Base-by-base conservation (phyloP, 2,797 vertebrate species). In the Notamacropus eugenii region DNA sequence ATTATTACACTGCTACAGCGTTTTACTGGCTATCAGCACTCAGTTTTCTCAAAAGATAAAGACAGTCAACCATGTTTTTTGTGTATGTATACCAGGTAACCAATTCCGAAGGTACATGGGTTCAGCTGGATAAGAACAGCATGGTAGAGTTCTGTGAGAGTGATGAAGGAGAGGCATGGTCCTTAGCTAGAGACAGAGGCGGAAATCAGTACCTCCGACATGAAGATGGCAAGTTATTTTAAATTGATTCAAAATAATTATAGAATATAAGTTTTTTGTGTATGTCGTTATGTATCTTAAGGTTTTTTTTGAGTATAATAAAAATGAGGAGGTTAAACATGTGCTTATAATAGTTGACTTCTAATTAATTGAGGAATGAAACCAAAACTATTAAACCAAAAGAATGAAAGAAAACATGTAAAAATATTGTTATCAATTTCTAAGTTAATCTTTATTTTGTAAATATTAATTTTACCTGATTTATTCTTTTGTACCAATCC, bases 111-210 rank as follows among this genome's bases (percentile, higher is more conserved):
- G 99, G 99, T 97, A 99, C 99, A 0, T 99, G 99, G 99, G 99
- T 99, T 95, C 99, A 99, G 97, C 99, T 99, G 99, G 99, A 99
- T 99, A 99, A 99, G 99, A 99, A 99, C 99, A 99, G 99, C 98
- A 99, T 99, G 98, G 99, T 99, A 98, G 99, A 99, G 98, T 99
- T 99, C 99, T 99, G 99, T 99, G 99, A 99, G 98, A 99, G 99
- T 94, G 99, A 99, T 97, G 99, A 99, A 98, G 99, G 99, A 90
- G 99, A 99, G 98, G 99, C 99, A 6, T 99, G 99, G 99, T 99
- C 99, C 0, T 98, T 99, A 99, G 99, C 99, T 98, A 99, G 99
- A 99, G 99, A 99, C 99, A 99, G 99, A 98, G 99, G 99, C 94
- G 99, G 99, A 97, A 99, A 99, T 98, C 99, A 99, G 98, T 99